Evolutionary conservation across 2,113 vertebrate genomes (phyloP), one percentile per base, ranked within the genome.

Genomic region (Thamnaconus septentrionalis): DNA sequence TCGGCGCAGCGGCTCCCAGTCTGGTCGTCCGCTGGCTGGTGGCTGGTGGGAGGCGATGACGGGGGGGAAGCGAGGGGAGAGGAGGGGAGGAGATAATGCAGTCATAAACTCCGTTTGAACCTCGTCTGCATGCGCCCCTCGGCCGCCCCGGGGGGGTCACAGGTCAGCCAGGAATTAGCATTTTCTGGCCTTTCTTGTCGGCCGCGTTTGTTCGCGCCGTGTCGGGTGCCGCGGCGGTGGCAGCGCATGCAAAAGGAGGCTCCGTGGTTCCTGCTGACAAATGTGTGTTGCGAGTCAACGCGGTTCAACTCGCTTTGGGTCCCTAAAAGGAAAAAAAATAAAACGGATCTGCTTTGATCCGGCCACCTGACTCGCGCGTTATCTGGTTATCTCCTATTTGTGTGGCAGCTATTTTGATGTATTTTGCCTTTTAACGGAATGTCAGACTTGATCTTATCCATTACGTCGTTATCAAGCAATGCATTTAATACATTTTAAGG

Each of bases 51-150:
- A n/a, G 48, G 10, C 48, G 9, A 5, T 8, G 4, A 8, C 8
- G 45, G 8, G 45, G 45, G 71, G 85, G 77, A 78, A 78, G 76
- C 76, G 77, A 80, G 79, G 18, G 18, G 73, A 82, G 86, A 66
- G 44, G 7, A 84, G 72, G 68, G 75, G 69, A 56, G 51, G 64
- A 78, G 76, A 87, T 86, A 85, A 88, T 84, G 83, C 73, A 83
- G 85, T 79, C 83, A 87, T 89, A 90, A 92, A 92, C 88, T 91
- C 83, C 77, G 80, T 86, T 84, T 91, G 89, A 91, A 90, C 85
- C 81, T 82, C 78, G 61, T 80, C 80, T 87, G 81, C 85, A 85
- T 73, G 72, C 64, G 61, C 78, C 57, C 73, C 73, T 59, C 55
- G 41, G 41, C 55, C 54, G 53, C 46, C 61, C 8, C 3, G 0